Evolutionary conservation across 1,140 invertebrate genomes (phyloP).

Genomic region (Archivesica marissinica): DNA sequence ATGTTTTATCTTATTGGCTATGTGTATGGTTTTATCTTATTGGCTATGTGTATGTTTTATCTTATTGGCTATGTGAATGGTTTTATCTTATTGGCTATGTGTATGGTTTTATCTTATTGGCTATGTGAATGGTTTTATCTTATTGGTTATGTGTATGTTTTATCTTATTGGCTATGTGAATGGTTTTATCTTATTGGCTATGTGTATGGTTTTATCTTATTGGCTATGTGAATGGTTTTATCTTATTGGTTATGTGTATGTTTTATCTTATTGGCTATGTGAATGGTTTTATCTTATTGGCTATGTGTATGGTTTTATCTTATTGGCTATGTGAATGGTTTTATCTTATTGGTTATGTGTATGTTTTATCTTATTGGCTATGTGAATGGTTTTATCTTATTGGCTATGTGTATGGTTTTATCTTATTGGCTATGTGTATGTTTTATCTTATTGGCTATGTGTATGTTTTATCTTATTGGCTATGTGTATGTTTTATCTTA

Average conservation of each 20-base stretch:
- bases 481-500: conserved; percentile 4
- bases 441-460: conserved; percentile 2
- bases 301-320: conserved; percentile 2
- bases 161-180: neutral
- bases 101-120: too few species aligned
- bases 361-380: neutral
- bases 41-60: conserved; percentile 10
- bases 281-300: conserved; percentile 24
- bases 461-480: conserved; percentile 21
- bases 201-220: conserved; percentile 4
- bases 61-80: too few species aligned
- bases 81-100: conserved; percentile 12
- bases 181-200: conserved; percentile 20
- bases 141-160: conserved; percentile 14
- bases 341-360: conserved; percentile 11
- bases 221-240: too few species aligned
- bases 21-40: conserved; percentile 25
- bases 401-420: conserved; percentile 10
- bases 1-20: neutral
- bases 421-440: conserved; percentile 5
- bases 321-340: too few species aligned
- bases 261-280: conserved; percentile 2
- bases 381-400: conserved; percentile 25
- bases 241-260: conserved; percentile 5
- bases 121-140: too few species aligned